A percentile compares a stretch with the other conserved stretches of the same genome.
phyloP scores from a whole-genome alignment of 1,140 invertebrate genomes.

The Neocloeon triangulifer region DNA sequence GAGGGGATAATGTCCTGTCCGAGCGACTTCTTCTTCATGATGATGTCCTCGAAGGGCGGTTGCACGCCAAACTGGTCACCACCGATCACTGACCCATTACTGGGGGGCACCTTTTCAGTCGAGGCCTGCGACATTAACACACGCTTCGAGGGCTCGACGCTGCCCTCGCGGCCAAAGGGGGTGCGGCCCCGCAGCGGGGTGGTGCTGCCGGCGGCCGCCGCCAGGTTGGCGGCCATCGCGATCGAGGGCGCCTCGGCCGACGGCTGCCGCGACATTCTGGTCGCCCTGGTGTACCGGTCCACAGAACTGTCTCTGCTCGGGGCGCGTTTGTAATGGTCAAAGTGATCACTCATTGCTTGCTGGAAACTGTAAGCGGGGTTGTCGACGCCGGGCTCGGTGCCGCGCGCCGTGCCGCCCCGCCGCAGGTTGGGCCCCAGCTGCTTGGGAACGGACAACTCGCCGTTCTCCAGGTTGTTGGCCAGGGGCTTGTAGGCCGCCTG shows the following conservation, averaged over 20 bases:
- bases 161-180: slow-evolving; percentile 4
- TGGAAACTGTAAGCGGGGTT: slow-evolving; percentile 19
- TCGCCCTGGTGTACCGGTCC: slow-evolving; percentile 39
- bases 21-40: slow-evolving; percentile 49
- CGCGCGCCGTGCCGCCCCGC: slow-evolving; percentile 18
- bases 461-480: slow-evolving; percentile 2
- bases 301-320: slow-evolving; percentile 71
- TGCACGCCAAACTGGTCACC: slow-evolving; percentile 13
- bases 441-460: slow-evolving; percentile 6
- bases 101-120: slow-evolving; percentile 13
- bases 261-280: slow-evolving; percentile 41
- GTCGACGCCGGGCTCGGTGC: slow-evolving; percentile 19
- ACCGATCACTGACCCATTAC: slow-evolving; percentile 8
- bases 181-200: slow-evolving; percentile 20
- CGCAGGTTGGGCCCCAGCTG: slow-evolving; percentile 17
- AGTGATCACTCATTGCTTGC: slow-evolving; percentile 35
- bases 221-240: slow-evolving; percentile 14
- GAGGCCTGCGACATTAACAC: no score
- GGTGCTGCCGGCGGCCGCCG: slow-evolving; percentile 21
- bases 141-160: slow-evolving; percentile 16
- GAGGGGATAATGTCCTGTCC: slow-evolving; percentile 73
- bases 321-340: slow-evolving; percentile 84
- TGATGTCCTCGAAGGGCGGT: slow-evolving; percentile 53
- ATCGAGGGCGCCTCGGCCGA: slow-evolving; percentile 38
- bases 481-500: background rate